phyloP scores from a whole-genome alignment of 2,888 invertebrate genomes.

The Dascillus cervinus region DNA sequence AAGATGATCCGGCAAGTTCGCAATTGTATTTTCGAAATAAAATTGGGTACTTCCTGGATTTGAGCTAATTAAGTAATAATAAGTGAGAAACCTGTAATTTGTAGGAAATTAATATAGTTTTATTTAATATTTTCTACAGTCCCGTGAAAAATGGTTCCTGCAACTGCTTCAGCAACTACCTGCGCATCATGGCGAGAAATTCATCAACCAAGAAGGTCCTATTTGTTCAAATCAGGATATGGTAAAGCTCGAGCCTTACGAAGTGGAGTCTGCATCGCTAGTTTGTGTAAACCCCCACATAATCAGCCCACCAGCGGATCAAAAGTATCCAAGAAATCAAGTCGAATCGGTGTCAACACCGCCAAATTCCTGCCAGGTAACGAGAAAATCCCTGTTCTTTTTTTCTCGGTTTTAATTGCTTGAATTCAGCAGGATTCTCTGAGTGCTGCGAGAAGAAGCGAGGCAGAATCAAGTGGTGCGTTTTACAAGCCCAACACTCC shows the following conservation, averaged over 20 bases:
- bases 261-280: constrained; percentile 4
- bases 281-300: constrained; percentile 2
- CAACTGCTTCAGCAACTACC: constrained; percentile 31
- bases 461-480: constrained; percentile 15
- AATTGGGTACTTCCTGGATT: no score
- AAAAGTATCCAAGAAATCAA: not conserved
- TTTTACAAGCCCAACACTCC: constrained; percentile 10
- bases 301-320: constrained; percentile 2
- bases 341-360: no score
- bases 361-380: no score
- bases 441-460: constrained; percentile 12
- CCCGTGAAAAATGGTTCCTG: constrained; percentile 34
- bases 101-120: no score
- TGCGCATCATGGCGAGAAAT: constrained; percentile 46
- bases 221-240: constrained; percentile 3
- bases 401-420: no score
- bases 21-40: no score
- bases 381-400: no score
- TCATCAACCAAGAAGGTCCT: constrained; percentile 3
- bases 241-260: constrained; percentile 5
- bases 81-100: no score
- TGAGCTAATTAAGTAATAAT: no score
- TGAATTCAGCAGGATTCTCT: constrained; percentile 9
- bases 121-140: constrained; percentile 27
- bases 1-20: no score